Base-by-base conservation (phyloP, 2,888 invertebrate species). In the Ormyrus pomaceus region DNA sequence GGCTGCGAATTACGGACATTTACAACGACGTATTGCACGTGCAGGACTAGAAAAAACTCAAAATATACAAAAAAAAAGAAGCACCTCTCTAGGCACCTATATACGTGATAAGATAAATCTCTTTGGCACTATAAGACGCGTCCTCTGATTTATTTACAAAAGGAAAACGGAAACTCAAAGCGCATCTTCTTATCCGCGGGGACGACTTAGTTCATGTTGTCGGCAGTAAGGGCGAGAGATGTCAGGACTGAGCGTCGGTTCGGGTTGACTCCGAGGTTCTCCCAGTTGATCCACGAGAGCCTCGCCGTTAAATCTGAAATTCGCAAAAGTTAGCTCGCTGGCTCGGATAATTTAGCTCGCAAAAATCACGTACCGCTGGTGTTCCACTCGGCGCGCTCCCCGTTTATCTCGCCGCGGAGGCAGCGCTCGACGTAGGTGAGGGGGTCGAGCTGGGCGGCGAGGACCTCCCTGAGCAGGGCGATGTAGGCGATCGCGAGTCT, bases 271-370 rank as follows among this genome's bases (percentile, higher is more conserved):
- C 99, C 99, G 1, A 99, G 93, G 89, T 98, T 98, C 91, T 98
- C 98, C 99, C 99, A 99, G 89, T 99, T 98, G 86, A 99, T 99
- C 99, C 99, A 99, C 0, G 98, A 98, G 50, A 99, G 92, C 77
- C 99, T 93, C 0, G 99, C 99, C 0, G 99, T 98, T 84, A 99
- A 92, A 94, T 99, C 99, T 99, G 92, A 2, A 90, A 91, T 59
- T 56, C 19, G 59, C 2, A n/a, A 11, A 56, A 11, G 0, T 56
- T 0, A 46, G 46, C 45, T 19, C 0, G 19, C 1, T 2, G 19
- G 19, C 19, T 19, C 19, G 19, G 19, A 45, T 2, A 48, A 45
- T 59, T 59, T 6, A 1, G 19, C 19, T 19, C 1, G 5, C 4
- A 2, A 6, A 48, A 11, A 58, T 72, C n/a, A n/a, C n/a, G 92